Conservation (phyloP, 2,797 vertebrate species). For the Neosilurus hyrtlii region DNA sequence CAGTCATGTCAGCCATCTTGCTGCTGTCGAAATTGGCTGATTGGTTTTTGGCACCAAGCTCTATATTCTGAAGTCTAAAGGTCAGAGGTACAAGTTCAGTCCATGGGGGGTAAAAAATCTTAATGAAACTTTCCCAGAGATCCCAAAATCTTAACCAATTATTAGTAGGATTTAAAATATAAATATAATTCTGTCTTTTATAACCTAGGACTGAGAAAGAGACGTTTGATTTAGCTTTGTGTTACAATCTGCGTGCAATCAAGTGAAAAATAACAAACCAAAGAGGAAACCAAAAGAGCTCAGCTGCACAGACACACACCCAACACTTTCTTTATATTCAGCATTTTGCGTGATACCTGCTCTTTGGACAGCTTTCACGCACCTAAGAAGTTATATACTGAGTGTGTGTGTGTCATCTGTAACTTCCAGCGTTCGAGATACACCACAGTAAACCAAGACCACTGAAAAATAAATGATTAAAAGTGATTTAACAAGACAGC, state of each 20-base stretch:
- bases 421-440: not conserved
- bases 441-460: not conserved
- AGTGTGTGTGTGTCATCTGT: not conserved
- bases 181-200: not conserved
- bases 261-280: not conserved
- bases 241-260: not conserved
- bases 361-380: not conserved
- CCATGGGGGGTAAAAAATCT: not conserved
- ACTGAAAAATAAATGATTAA: not conserved
- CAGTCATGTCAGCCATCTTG: constrained; percentile 85
- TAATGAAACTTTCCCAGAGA: not conserved
- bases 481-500: too few species aligned
- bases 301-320: not conserved
- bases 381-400: not conserved
- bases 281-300: not conserved
- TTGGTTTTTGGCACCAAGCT: constrained; percentile 66
- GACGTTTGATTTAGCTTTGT: not conserved
- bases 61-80: constrained; percentile 70
- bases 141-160: not conserved
- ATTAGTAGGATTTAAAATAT: not conserved
- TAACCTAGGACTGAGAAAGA: not conserved
- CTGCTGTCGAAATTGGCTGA: constrained; percentile 61
- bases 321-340: not conserved
- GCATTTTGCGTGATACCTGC: too few species aligned
- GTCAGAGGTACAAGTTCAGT: constrained; percentile 15